Evolutionary conservation across 2,797 vertebrate genomes (phyloP).

Genomic region (Eulemur albifrons): DNA sequence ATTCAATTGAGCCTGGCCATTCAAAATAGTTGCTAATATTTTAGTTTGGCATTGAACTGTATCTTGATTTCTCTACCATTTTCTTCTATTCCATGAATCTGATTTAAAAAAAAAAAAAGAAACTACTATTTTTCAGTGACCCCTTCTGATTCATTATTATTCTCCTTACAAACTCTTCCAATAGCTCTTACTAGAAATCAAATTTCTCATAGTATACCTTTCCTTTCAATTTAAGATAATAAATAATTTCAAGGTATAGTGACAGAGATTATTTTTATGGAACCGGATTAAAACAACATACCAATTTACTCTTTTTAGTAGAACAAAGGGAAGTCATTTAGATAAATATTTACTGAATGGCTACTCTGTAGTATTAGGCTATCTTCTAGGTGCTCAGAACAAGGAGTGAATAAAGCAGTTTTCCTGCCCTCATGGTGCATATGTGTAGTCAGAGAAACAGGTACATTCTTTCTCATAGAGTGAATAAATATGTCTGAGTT

Average conservation of each 20-base stretch:
- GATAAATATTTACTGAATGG: background rate
- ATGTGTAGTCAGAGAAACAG: background rate
- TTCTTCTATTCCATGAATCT: background rate
- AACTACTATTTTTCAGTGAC: background rate
- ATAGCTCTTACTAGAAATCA: background rate
- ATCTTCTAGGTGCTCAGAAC: background rate
- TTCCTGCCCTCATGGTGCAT: background rate
- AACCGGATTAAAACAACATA: slow-evolving; percentile 27
- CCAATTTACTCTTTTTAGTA: background rate
- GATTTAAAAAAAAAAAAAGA: background rate
- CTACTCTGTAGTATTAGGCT: background rate
- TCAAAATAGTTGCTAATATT: background rate
- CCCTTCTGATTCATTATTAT: background rate
- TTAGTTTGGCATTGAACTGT: background rate
- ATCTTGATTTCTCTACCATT: background rate
- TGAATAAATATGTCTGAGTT: slow-evolving; percentile 39
- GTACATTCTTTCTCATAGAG: background rate
- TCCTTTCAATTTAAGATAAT: slow-evolving; percentile 31
- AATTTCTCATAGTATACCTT: background rate
- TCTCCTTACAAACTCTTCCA: background rate
- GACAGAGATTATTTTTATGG: background rate
- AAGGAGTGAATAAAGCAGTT: background rate
- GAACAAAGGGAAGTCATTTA: slow-evolving; percentile 43
- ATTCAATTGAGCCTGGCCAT: background rate
- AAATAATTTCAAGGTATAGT: slow-evolving; percentile 41